Conservation (phyloP, 2,113 vertebrate genomes). For the Pomatorhinus ruficollis region DNA sequence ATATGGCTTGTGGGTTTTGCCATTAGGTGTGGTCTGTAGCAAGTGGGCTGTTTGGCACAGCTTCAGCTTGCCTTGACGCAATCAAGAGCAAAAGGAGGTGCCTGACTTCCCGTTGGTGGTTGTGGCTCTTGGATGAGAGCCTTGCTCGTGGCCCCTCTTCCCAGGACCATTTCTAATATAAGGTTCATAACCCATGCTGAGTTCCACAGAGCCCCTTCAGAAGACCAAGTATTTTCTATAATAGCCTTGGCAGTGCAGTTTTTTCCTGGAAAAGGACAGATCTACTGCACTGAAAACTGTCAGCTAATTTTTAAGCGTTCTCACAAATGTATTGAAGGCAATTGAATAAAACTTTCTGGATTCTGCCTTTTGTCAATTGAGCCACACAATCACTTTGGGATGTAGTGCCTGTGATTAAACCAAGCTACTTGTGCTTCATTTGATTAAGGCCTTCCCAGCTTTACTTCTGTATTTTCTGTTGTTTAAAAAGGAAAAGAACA, state of each 20-base stretch:
- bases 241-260: neutral
- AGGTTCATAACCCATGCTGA: neutral
- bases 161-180: neutral
- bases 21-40: neutral
- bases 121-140: neutral
- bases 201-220: neutral
- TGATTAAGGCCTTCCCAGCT: neutral
- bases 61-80: neutral
- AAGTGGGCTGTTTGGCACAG: neutral
- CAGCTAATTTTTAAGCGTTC: neutral
- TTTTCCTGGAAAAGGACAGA: neutral
- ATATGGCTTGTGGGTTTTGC: neutral
- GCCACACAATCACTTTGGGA: rapidly evolving
- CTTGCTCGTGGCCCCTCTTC: neutral
- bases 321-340: neutral
- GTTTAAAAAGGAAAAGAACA: neutral
- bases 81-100: neutral
- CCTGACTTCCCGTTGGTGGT: neutral
- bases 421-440: neutral
- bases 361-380: neutral
- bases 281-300: neutral
- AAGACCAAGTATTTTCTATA: neutral
- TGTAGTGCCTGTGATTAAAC: neutral
- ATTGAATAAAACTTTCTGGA: neutral
- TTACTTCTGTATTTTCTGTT: neutral